phyloP scores from a whole-genome alignment of 2,113 vertebrate genomes.

The Trematocara variabile region DNA sequence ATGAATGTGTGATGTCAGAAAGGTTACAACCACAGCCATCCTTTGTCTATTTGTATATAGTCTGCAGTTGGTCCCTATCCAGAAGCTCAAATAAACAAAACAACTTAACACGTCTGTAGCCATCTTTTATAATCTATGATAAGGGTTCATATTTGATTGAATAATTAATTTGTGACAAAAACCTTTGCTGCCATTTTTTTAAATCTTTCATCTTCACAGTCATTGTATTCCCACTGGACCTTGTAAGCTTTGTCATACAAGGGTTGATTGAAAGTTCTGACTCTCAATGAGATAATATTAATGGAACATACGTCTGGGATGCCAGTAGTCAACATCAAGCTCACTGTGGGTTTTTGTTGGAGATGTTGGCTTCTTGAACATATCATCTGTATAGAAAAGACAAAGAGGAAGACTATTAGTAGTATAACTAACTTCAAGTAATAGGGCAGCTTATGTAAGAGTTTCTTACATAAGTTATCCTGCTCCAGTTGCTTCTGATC shows the following conservation, averaged over 20 bases:
- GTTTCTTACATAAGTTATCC: background rate
- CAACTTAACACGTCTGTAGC: background rate
- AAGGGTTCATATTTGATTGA: background rate
- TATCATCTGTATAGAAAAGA: background rate
- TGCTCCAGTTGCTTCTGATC: background rate
- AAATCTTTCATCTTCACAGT: background rate
- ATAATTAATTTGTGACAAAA: background rate
- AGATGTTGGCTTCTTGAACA: background rate
- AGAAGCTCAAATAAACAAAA: background rate
- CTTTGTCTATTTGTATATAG: background rate
- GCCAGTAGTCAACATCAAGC: slow-evolving; percentile 26
- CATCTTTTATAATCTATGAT: background rate
- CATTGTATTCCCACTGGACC: background rate
- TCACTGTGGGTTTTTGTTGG: background rate
- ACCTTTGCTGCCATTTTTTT: background rate
- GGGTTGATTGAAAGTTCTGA: background rate
- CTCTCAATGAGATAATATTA: background rate
- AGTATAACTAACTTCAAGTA: background rate
- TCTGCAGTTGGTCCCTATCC: background rate
- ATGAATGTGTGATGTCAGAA: background rate
- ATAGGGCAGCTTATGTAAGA: background rate
- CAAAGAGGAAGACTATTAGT: background rate
- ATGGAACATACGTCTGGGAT: slow-evolving; percentile 12
- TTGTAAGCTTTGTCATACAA: background rate
- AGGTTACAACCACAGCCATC: background rate